Conservation (phyloP, 2,113 vertebrate species). For the Myanophis thanlyinensis region DNA sequence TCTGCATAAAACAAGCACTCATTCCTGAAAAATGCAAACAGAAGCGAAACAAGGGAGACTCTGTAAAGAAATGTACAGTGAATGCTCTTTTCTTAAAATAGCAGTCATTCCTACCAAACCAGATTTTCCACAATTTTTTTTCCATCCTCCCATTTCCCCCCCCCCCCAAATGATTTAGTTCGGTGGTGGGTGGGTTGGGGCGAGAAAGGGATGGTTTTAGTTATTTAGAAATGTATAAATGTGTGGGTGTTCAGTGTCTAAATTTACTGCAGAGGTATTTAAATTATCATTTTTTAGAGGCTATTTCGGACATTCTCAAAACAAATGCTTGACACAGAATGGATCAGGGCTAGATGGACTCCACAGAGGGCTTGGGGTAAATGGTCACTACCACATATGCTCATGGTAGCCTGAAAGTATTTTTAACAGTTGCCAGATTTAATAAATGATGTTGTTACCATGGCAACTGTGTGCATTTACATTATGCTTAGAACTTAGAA, state of each 20-base stretch:
- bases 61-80: neutral
- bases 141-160: neutral
- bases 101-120: neutral
- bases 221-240: neutral
- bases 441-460: constrained; percentile 11
- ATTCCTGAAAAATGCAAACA: neutral
- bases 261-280: neutral
- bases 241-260: neutral
- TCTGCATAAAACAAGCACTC: neutral
- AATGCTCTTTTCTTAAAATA: neutral
- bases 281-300: neutral
- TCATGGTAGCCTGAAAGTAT: neutral
- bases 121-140: neutral
- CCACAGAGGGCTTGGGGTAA: neutral
- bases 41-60: neutral
- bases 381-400: neutral
- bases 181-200: neutral
- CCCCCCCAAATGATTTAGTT: neutral
- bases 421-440: neutral
- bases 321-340: neutral
- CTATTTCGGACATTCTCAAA: neutral
- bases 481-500: neutral
- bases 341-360: neutral
- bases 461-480: neutral
- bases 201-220: neutral